phyloP scores from a whole-genome alignment of 2,113 vertebrate genomes.

The Spea multiplicata region DNA sequence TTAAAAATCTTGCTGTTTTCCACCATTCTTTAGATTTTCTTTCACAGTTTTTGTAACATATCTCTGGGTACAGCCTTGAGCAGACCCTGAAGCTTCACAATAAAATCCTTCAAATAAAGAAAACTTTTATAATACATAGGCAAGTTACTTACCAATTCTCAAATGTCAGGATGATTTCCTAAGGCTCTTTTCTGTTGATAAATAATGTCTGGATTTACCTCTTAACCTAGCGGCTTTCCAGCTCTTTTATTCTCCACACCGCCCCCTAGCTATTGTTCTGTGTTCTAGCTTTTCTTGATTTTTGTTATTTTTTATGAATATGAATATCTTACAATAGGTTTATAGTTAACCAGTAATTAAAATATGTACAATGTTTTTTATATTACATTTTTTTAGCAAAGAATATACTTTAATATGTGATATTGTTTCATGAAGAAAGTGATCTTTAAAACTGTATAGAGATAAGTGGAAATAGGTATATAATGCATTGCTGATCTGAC shows the following conservation, averaged over 20 bases:
- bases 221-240: constrained; percentile 31
- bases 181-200: constrained; percentile 42
- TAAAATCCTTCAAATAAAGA: constrained; percentile 44
- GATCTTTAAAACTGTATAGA: too few species aligned
- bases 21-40: constrained; percentile 37
- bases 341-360: too few species aligned
- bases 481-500: too few species aligned
- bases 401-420: too few species aligned
- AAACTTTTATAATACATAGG: constrained; percentile 42
- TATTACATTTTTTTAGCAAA: too few species aligned
- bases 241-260: constrained; percentile 14
- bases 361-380: too few species aligned
- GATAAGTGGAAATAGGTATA: too few species aligned
- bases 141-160: constrained; percentile 36
- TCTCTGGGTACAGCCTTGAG: constrained; percentile 45
- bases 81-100: constrained; percentile 43
- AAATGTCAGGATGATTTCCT: constrained; percentile 45
- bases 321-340: too few species aligned
- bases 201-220: constrained; percentile 42
- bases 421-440: too few species aligned
- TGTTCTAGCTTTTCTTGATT: background rate
- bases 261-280: constrained; percentile 16
- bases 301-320: too few species aligned
- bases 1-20: constrained; percentile 39
- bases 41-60: constrained; percentile 38